A percentile compares a stretch with the other conserved stretches of the same genome.
Conservation (phyloP, 2,888 invertebrate species). For the Didymodactylos carnosus region DNA sequence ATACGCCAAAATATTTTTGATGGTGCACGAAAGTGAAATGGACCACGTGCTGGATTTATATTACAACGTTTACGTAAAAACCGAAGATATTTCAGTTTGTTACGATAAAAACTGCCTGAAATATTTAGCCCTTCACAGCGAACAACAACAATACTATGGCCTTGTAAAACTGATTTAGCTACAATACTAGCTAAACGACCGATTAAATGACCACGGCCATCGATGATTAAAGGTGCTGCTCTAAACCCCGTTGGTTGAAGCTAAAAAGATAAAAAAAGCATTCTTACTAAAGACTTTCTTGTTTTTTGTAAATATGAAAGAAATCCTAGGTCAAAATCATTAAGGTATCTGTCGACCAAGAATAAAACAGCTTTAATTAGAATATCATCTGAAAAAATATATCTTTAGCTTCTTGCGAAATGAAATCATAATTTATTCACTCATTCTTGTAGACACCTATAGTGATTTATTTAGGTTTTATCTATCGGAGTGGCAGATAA, state of each 20-base stretch:
- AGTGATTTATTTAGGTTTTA: too few species aligned
- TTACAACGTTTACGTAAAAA: conserved; percentile 92
- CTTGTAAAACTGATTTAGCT: conserved; percentile 80
- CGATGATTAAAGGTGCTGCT: conserved; percentile 80
- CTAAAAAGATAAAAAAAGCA: too few species aligned
- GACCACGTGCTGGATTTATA: conserved; percentile 91
- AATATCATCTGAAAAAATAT: too few species aligned
- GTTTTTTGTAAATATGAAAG: too few species aligned
- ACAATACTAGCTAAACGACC: conserved; percentile 85
- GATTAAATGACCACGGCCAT: conserved; percentile 91
- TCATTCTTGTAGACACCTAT: too few species aligned
- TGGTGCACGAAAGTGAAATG: conserved; percentile 93
- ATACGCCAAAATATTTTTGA: conserved; percentile 90
- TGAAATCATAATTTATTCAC: too few species aligned
- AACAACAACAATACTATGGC: conserved; percentile 80
- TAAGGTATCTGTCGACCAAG: too few species aligned
- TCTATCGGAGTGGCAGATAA: too few species aligned
- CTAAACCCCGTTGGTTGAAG: background rate
- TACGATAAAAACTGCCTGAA: conserved; percentile 85
- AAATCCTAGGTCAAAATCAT: too few species aligned
- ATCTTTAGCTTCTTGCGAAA: too few species aligned
- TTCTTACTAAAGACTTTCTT: too few species aligned
- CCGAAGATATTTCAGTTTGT: conserved; percentile 71
- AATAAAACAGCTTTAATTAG: too few species aligned
- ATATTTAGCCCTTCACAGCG: conserved; percentile 83